Evolutionary conservation across 2,113 vertebrate species (phyloP).

Genomic region (Rhizomys pruinosus): DNA sequence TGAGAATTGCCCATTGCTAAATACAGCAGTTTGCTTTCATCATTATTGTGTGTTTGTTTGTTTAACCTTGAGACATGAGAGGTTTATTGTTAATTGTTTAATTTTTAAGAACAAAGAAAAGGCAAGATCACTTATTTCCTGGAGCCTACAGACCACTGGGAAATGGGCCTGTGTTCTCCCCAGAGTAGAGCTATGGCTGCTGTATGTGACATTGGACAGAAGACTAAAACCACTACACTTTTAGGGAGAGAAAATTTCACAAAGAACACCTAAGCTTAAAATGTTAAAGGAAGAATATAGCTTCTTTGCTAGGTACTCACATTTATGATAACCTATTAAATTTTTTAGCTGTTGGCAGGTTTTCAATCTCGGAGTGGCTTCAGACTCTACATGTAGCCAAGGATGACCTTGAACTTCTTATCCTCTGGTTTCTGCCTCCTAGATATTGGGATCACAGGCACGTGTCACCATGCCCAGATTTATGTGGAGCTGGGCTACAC

Average conservation of each 20-base stretch:
- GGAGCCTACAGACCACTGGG: no score
- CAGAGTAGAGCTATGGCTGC: neutral
- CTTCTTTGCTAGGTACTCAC: neutral
- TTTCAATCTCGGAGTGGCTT: neutral
- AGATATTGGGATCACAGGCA: neutral
- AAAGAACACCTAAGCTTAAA: neutral
- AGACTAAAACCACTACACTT: neutral
- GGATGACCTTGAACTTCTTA: neutral
- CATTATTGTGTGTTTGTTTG: neutral
- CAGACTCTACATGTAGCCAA: no score
- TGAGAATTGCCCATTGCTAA: neutral
- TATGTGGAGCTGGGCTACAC: neutral
- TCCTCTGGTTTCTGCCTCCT: neutral
- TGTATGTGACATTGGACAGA: accelerated
- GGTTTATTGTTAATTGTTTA: neutral
- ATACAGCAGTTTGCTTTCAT: neutral
- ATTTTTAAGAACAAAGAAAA: neutral
- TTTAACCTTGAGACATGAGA: neutral
- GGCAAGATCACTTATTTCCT: neutral
- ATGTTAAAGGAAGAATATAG: neutral
- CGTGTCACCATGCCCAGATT: neutral
- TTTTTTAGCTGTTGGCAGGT: neutral
- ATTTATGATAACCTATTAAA: neutral
- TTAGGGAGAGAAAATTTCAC: neutral
- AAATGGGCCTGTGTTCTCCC: neutral